Evolutionary conservation across 2,797 vertebrate species (phyloP).

Genomic region (Anas flavirostris): DNA sequence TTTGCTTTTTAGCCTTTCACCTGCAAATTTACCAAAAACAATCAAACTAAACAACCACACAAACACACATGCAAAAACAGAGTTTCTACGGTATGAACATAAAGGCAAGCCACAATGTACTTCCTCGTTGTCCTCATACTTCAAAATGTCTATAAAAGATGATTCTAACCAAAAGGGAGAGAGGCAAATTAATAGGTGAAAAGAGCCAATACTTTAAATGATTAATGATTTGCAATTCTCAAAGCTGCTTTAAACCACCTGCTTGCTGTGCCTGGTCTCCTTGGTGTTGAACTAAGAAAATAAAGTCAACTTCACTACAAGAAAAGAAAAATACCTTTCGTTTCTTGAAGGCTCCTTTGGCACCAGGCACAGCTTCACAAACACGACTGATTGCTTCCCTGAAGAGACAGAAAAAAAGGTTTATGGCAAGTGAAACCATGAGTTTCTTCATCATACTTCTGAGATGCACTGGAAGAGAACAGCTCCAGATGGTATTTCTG

Average conservation of each 20-base stretch:
- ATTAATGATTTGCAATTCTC: conserved; percentile 4
- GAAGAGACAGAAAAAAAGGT: conserved; percentile 60
- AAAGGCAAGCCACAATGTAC: neutral
- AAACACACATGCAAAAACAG: neutral
- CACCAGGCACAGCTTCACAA: conserved; percentile 92
- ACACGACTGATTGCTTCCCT: conserved; percentile 98
- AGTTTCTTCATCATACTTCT: neutral
- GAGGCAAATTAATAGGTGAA: neutral
- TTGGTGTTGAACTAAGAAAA: conserved; percentile 7
- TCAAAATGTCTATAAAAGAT: neutral
- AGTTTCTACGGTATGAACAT: neutral
- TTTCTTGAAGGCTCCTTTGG: conserved; percentile 95
- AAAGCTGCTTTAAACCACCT: conserved; percentile 1
- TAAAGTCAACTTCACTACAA: neutral
- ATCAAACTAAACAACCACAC: neutral
- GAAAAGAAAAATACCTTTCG: conserved; percentile 88
- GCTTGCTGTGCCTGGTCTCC: neutral
- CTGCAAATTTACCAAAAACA: neutral
- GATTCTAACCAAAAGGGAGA: neutral
- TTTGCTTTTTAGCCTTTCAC: neutral
- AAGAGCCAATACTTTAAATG: neutral
- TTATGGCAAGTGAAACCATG: conserved; percentile 19
- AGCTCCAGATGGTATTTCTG: neutral
- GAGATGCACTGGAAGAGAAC: neutral
- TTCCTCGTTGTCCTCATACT: neutral